Conservation (phyloP, 2,113 vertebrate species). For the Trochalopteron elliotii region DNA sequence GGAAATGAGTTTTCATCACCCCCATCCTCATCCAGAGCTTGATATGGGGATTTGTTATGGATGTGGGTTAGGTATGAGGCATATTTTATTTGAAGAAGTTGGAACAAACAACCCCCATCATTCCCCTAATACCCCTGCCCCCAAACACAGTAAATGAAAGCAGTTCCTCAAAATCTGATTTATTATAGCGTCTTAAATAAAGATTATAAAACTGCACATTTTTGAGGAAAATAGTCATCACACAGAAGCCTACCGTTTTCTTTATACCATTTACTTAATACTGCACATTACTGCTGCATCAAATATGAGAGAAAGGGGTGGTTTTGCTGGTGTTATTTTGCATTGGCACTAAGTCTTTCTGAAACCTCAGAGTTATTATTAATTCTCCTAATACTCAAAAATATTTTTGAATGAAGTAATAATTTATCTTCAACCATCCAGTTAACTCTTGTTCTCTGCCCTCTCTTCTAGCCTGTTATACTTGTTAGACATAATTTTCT, state of each 20-base stretch:
- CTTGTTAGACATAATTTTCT: not conserved
- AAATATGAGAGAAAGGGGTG: not conserved
- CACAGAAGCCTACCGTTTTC: not conserved
- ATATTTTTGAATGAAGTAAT: not conserved
- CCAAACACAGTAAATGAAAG: not conserved
- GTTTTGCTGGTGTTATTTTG: not conserved
- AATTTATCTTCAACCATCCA: not conserved
- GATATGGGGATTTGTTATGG: not conserved
- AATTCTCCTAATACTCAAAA: not conserved
- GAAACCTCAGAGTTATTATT: not conserved
- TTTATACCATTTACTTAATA: not conserved
- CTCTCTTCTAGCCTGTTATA: not conserved
- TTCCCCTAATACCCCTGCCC: not conserved
- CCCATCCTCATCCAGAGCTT: not conserved
- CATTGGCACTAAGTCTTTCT: not conserved
- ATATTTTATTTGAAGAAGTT: not conserved
- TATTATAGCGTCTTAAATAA: not conserved
- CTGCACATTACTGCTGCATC: not conserved
- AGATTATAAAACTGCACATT: not conserved
- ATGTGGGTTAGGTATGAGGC: not conserved
- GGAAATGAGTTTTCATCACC: not conserved
- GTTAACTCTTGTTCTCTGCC: not conserved
- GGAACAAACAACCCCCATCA: fast-evolving
- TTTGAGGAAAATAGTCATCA: not conserved
- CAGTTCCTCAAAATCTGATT: not conserved